Evolutionary conservation across 2,888 invertebrate species (phyloP).

Genomic region (Pollenia labialis): DNA sequence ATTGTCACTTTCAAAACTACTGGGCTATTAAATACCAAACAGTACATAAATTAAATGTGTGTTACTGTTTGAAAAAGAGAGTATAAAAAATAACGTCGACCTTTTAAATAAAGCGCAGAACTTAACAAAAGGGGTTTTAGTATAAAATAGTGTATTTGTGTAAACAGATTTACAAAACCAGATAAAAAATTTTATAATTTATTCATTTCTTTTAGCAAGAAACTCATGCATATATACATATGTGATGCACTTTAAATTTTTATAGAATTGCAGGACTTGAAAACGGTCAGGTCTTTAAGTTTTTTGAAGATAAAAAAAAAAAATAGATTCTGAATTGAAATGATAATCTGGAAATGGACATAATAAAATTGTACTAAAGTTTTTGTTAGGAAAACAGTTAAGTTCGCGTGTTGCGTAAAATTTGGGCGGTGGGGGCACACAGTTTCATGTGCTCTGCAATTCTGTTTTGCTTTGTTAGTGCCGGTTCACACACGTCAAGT

Average conservation of each 20-base stretch:
- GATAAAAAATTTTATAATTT: conserved; percentile 27
- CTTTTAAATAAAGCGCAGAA: conserved; percentile 59
- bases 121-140: conserved; percentile 39
- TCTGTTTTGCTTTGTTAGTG: no score
- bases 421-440: no score
- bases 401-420: no score
- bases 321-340: no score
- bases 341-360: no score
- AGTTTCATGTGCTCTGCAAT: no score
- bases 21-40: no score
- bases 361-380: no score
- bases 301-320: no score
- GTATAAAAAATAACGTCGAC: conserved; percentile 38
- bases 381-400: no score
- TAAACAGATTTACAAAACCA: background rate
- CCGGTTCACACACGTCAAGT: no score
- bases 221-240: background rate
- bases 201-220: conserved; percentile 24
- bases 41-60: background rate
- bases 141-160: background rate
- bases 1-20: no score
- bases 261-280: background rate
- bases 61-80: background rate
- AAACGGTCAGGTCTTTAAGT: background rate
- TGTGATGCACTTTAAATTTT: background rate